A percentile compares a stretch with the other conserved stretches of the same genome.
phyloP scores from a whole-genome alignment of 2,797 vertebrate genomes.

The Clamator glandarius region DNA sequence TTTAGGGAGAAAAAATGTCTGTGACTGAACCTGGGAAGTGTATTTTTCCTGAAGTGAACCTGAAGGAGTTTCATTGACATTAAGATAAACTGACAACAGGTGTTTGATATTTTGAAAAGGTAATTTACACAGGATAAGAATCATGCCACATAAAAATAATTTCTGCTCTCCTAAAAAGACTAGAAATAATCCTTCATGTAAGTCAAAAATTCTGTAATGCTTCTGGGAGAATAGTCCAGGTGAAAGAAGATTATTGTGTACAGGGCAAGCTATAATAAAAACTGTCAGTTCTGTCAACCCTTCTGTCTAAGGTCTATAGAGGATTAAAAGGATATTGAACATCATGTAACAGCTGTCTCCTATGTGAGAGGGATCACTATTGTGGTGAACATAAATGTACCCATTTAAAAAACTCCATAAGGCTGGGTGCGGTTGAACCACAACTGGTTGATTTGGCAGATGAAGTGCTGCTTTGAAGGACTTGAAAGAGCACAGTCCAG shows the following conservation, averaged over 20 bases:
- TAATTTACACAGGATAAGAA: constrained; percentile 39
- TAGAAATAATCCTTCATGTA: constrained; percentile 58
- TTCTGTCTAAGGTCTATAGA: constrained; percentile 72
- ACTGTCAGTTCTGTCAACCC: constrained; percentile 80
- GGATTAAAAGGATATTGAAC: constrained; percentile 77
- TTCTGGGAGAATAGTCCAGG: constrained; percentile 73
- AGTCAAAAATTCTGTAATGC: constrained; percentile 71
- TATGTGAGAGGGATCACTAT: constrained; percentile 52
- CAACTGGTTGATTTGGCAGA: constrained; percentile 28
- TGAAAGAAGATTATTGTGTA: constrained; percentile 81
- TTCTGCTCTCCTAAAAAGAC: constrained; percentile 53
- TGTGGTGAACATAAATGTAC: constrained; percentile 34
- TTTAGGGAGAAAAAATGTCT: neutral
- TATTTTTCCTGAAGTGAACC: neutral
- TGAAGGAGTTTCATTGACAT: constrained; percentile 16
- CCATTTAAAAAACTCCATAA: constrained; percentile 15
- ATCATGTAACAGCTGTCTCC: constrained; percentile 73
- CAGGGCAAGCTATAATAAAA: constrained; percentile 81
- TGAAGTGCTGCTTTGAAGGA: neutral
- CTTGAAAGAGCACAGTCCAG: neutral
- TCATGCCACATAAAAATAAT: constrained; percentile 42
- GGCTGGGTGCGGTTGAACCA: constrained; percentile 40
- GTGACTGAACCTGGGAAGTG: neutral
- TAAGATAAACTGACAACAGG: constrained; percentile 58
- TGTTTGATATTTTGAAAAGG: constrained; percentile 53